These are phyloP conservation scores for Platyscapa corneri DNA, from an alignment of 1,140 invertebrate genomes.

Conservation along the genomic window DNA sequence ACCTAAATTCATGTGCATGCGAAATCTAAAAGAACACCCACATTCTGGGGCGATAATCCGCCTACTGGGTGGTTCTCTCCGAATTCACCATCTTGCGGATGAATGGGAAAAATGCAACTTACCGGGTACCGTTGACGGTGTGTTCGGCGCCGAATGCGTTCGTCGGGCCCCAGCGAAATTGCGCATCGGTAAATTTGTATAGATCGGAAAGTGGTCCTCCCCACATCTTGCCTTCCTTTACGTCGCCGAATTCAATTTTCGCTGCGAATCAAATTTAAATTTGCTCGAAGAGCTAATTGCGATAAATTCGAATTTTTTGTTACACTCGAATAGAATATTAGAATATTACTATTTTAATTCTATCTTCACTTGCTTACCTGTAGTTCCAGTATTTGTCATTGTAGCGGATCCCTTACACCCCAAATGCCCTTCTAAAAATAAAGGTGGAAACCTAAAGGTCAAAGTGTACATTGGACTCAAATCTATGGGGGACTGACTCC, in stretches of 20 bases:
- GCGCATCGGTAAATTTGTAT: constrained; percentile 84
- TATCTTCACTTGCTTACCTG: constrained; percentile 62
- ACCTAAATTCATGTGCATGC: too few relatives aligned
- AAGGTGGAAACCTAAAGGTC: constrained; percentile 55
- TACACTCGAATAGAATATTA: too few relatives aligned
- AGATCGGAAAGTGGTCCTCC: constrained; percentile 80
- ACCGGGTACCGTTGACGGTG: constrained; percentile 68
- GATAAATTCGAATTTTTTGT: too few relatives aligned
- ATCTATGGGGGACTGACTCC: constrained; percentile 61
- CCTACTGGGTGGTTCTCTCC: too few relatives aligned
- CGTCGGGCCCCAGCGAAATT: constrained; percentile 89
- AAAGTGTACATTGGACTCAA: constrained; percentile 52
- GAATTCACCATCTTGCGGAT: too few relatives aligned
- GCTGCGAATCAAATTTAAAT: constrained; percentile 52
- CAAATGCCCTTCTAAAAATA: constrained; percentile 60
- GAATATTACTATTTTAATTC: too few relatives aligned
- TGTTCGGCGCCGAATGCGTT: constrained; percentile 87
- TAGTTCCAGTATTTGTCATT: constrained; percentile 72
- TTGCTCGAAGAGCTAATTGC: too few relatives aligned
- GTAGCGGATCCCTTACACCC: constrained; percentile 50
- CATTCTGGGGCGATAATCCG: too few relatives aligned
- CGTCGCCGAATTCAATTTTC: constrained; percentile 50
- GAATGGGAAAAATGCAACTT: neutral
- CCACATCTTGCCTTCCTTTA: constrained; percentile 67
- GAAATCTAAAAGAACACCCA: too few relatives aligned